Evolutionary conservation across 2,888 invertebrate genomes (phyloP), one percentile per base, ranked within the genome.

Genomic region (Lamellibrachia satsuma): DNA sequence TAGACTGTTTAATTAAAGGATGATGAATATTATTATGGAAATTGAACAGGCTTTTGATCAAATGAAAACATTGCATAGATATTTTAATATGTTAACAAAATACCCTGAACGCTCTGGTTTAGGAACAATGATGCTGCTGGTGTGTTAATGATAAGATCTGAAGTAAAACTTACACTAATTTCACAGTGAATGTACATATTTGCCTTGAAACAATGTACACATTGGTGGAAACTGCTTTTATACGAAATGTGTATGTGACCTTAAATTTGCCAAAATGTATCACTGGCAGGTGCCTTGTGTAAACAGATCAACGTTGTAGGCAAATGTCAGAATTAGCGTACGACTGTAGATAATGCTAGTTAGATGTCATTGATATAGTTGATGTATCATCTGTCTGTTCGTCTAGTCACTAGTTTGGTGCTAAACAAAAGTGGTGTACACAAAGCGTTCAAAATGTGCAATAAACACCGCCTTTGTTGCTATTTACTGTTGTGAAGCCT

Each of bases 371-470:
- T n/a, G 75, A 75, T 75, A n/a, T 4, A 3, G n/a, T 11, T n/a
- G 75, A 75, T 75, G 75, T 4, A 3, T 75, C 22, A 75, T 75
- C n/a, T 75, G 75, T 75, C 75, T 75, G 22, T 75, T 15, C n/a
- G n/a, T 75, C 75, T 75, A 75, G 75, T 75, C 75, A 75, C 22
- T 75, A 75, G n/a, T 75, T 3, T 75, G 75, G 75, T n/a, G 75
- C 75, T 75, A 22, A 75, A 75, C 75, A 75, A 75, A 75, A 75
- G 75, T 15, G 75, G 75, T 75, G 75, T 75, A 75, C 75, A 75
- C 75, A 75, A 22, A 75, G 75, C 75, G 75, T 75, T 75, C 75
- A 75, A 75, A 75, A 22, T 55, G 75, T 75, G 75, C 75, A 75
- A 75, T 75, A 75, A 22, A 22, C 75, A 75, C 75, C 22, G 75